Evolutionary conservation across 2,888 invertebrate species (phyloP).

Genomic region (Pandemis heparana): DNA sequence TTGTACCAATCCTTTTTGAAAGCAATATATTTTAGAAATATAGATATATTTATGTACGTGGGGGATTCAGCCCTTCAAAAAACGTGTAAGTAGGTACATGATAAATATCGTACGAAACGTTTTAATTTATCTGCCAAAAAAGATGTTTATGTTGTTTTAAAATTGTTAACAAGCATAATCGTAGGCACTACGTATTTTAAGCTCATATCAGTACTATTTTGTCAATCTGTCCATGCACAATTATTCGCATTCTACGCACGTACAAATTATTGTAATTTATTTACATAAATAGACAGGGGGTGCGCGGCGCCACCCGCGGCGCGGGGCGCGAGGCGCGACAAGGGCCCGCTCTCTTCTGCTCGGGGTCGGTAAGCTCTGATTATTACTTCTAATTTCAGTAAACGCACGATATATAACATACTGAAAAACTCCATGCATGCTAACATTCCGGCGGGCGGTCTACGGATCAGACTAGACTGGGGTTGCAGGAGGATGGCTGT

Average conservation of each 20-base stretch:
- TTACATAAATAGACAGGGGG: conserved; percentile 60
- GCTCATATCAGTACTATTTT: conserved; percentile 88
- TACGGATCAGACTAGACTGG: neutral
- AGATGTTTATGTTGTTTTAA: conserved; percentile 63
- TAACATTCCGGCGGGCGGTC: neutral
- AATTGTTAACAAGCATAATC: conserved; percentile 82
- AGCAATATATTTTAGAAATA: conserved; percentile 34
- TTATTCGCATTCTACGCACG: conserved; percentile 78
- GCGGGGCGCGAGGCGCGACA: conserved; percentile 37
- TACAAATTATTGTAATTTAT: conserved; percentile 75
- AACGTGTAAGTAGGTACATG: conserved; percentile 66
- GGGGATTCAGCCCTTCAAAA: conserved; percentile 51
- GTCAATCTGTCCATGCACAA: conserved; percentile 78
- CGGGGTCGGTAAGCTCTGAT: conserved; percentile 31
- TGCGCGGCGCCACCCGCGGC: conserved; percentile 11
- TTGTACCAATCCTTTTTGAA: conserved; percentile 27
- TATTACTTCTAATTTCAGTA: conserved; percentile 13
- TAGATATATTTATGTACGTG: conserved; percentile 34
- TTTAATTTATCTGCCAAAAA: conserved; percentile 59
- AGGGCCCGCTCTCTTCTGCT: conserved; percentile 18
- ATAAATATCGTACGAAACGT: conserved; percentile 49
- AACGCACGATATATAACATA: conserved; percentile 17
- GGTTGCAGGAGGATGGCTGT: neutral
- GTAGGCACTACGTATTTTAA: conserved; percentile 88
- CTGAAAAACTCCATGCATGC: neutral